phyloP scores from a whole-genome alignment of 2,113 vertebrate genomes.

The Protobothrops mucrosquamatus region DNA sequence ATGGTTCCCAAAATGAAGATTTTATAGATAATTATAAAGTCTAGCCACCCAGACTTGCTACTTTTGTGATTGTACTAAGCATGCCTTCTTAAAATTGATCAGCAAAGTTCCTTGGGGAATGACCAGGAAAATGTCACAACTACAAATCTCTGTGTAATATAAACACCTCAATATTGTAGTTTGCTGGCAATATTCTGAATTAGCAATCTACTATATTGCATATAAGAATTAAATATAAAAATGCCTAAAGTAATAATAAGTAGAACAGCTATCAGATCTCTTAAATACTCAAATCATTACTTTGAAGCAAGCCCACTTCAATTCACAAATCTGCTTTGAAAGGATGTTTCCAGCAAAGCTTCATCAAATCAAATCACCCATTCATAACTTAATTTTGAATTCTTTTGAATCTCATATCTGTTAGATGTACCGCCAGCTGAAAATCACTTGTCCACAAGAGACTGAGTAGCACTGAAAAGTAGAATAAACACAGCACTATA shows the following conservation, averaged over 20 bases:
- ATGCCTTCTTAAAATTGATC: background rate
- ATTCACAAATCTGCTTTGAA: background rate
- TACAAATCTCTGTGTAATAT: background rate
- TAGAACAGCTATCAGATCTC: background rate
- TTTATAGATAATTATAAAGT: background rate
- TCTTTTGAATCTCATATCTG: background rate
- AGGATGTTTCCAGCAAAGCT: background rate
- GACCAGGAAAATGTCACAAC: background rate
- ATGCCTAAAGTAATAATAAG: background rate
- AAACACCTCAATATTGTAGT: background rate
- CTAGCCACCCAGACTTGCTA: background rate
- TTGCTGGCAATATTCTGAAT: background rate
- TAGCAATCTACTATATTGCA: background rate
- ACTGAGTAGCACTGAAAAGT: background rate
- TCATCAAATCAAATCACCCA: background rate
- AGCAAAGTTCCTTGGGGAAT: background rate
- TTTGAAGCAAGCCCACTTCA: background rate
- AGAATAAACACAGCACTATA: background rate
- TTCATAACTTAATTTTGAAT: background rate
- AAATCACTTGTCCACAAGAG: background rate
- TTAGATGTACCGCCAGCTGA: background rate
- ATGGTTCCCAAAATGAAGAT: background rate
- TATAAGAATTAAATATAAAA: background rate
- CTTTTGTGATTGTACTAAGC: background rate
- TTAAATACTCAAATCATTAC: background rate